phyloP scores from a whole-genome alignment of 2,113 vertebrate genomes.

The Ctenodactylus gundi region DNA sequence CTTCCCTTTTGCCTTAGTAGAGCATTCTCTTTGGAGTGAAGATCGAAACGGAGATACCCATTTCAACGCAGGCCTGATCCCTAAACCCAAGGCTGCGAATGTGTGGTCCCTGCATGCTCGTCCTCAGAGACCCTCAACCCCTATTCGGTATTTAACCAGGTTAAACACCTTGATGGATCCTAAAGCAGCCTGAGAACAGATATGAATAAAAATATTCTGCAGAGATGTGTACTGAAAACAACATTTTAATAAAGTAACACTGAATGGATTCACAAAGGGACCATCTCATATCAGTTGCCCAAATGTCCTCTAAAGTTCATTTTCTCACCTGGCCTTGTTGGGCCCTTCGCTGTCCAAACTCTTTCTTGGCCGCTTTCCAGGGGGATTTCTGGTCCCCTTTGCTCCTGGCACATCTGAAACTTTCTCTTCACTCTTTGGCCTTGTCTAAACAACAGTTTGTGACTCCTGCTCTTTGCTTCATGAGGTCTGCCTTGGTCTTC shows the following conservation, averaged over 20 bases:
- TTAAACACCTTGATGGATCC: not conserved
- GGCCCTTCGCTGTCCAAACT: not conserved
- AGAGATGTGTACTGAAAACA: not conserved
- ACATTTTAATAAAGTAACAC: not conserved
- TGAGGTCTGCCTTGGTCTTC: not conserved
- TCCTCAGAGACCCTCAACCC: not conserved
- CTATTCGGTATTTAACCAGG: not conserved
- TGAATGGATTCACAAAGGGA: not conserved
- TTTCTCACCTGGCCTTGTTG: not conserved
- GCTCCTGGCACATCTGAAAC: not conserved
- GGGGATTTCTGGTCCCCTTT: not conserved
- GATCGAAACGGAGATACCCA: not conserved
- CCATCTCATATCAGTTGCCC: accelerated
- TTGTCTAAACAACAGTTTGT: no score
- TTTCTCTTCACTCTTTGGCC: not conserved
- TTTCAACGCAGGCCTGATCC: not conserved
- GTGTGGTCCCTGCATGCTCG: accelerated
- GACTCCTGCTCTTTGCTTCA: not conserved
- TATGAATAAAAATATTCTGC: not conserved
- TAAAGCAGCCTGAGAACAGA: not conserved
- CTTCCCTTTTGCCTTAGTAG: not conserved
- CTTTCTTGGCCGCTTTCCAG: not conserved
- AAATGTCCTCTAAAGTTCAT: not conserved
- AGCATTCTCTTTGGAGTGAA: not conserved
- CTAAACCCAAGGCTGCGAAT: not conserved